A percentile compares a stretch with the other conserved stretches of the same genome.
phyloP scores from a whole-genome alignment of 2,797 vertebrate genomes.

The Coreius guichenoti region DNA sequence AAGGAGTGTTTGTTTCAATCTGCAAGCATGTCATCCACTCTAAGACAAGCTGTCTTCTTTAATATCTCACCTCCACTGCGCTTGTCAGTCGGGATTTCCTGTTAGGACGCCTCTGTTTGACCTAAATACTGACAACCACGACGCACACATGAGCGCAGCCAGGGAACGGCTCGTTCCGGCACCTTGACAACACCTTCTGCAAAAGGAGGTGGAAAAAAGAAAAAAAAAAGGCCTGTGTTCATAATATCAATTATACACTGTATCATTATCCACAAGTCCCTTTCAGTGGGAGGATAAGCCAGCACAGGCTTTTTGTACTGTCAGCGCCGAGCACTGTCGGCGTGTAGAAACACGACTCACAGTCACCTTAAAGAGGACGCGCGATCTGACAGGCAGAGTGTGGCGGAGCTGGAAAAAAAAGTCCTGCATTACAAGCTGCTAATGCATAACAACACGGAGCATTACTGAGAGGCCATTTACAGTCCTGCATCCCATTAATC shows the following conservation, averaged over 20 bases:
- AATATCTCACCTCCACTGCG: slow-evolving; percentile 63
- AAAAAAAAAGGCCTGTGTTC: neutral
- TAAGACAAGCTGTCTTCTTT: slow-evolving; percentile 65
- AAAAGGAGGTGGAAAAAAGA: neutral
- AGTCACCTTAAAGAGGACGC: slow-evolving; percentile 52
- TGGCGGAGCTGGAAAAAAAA: slow-evolving; percentile 1
- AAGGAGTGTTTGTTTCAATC: slow-evolving; percentile 65
- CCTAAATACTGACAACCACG: slow-evolving; percentile 61
- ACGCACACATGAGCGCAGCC: slow-evolving; percentile 28
- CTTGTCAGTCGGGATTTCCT: slow-evolving; percentile 63
- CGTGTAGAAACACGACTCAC: slow-evolving; percentile 36
- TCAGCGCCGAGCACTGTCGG: slow-evolving; percentile 1
- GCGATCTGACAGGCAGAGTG: slow-evolving; percentile 36
- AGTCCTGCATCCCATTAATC: slow-evolving; percentile 61
- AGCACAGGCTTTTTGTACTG: slow-evolving; percentile 15
- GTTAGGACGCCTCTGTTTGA: slow-evolving; percentile 61
- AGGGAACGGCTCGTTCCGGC: slow-evolving; percentile 11
- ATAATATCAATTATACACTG: slow-evolving; percentile 51
- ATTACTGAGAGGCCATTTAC: slow-evolving; percentile 51
- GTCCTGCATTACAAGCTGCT: slow-evolving; percentile 46
- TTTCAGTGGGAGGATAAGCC: neutral
- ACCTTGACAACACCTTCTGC: neutral
- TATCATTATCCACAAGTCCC: slow-evolving; percentile 35
- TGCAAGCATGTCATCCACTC: slow-evolving; percentile 61
- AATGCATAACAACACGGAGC: slow-evolving; percentile 57